phyloP scores from a whole-genome alignment of 2,797 vertebrate genomes.

The Bucorvus abyssinicus region DNA sequence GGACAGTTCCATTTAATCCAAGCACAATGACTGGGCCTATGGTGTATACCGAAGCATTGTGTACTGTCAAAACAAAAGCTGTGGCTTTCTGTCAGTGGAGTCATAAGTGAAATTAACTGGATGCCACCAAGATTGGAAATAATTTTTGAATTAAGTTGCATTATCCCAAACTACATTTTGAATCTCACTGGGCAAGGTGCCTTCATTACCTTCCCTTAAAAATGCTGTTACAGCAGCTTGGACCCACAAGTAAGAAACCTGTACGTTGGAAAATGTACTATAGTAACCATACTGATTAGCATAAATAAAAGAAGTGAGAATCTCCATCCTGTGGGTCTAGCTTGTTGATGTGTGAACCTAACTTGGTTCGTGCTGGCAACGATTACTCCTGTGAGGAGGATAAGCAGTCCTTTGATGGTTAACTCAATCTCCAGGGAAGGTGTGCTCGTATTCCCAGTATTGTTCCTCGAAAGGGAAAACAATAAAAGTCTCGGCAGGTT shows the following conservation, averaged over 20 bases:
- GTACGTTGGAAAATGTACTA: not conserved
- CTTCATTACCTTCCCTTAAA: not conserved
- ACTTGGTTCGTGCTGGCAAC: not conserved
- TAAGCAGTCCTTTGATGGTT: not conserved
- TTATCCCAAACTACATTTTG: not conserved
- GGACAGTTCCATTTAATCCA: not conserved
- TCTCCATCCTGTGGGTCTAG: not conserved
- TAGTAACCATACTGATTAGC: not conserved
- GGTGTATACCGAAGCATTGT: not conserved
- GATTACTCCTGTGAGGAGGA: not conserved
- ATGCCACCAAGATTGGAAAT: not conserved
- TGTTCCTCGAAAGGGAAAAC: not conserved
- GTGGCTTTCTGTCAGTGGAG: not conserved
- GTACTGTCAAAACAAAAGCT: not conserved
- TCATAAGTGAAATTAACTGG: not conserved
- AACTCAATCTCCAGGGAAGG: not conserved
- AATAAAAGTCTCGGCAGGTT: accelerated
- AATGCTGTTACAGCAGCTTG: not conserved
- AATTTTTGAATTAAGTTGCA: not conserved
- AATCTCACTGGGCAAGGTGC: not conserved
- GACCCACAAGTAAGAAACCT: not conserved
- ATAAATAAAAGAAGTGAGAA: not conserved
- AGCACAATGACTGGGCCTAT: not conserved
- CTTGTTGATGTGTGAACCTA: not conserved
- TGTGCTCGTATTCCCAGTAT: not conserved